Evolutionary conservation across 2,888 invertebrate genomes (phyloP).

Genomic region (Archips crataeganus): DNA sequence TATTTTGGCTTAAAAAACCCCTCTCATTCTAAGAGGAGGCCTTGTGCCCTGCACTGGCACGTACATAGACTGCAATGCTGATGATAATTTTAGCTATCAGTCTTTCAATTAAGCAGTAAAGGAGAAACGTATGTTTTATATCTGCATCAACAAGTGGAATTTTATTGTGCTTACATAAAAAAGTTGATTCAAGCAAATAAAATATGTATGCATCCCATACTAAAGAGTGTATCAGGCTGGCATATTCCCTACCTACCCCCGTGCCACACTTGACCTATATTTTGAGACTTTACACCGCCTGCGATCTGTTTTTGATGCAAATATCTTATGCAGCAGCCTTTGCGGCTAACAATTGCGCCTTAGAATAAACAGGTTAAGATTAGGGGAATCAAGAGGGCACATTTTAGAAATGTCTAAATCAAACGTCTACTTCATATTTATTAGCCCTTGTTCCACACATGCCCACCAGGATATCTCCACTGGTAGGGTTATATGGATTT

Average conservation of each 20-base stretch:
- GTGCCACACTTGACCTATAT: slow-evolving; percentile 35
- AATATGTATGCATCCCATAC: slow-evolving; percentile 15
- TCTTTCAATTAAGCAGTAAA: background rate
- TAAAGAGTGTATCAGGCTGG: slow-evolving; percentile 4
- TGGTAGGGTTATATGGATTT: no score
- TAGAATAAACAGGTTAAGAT: background rate
- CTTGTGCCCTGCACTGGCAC: no score
- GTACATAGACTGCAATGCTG: no score
- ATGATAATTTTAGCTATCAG: background rate
- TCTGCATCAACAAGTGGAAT: slow-evolving; percentile 2
- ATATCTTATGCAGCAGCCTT: slow-evolving; percentile 21
- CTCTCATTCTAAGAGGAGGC: no score
- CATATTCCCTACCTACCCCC: slow-evolving; percentile 7
- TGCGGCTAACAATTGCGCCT: slow-evolving; percentile 14
- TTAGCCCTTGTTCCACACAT: no score
- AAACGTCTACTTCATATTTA: no score
- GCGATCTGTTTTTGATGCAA: slow-evolving; percentile 41
- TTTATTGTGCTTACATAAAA: background rate
- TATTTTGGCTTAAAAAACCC: no score
- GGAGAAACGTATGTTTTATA: background rate
- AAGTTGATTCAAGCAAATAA: background rate
- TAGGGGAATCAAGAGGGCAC: background rate
- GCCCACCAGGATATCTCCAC: no score
- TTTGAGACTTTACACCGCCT: slow-evolving; percentile 26
- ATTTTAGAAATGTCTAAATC: background rate